Evolutionary conservation across 2,113 vertebrate species (phyloP), one percentile per base, ranked within the genome.

Genomic region (Chaetura pelagica): DNA sequence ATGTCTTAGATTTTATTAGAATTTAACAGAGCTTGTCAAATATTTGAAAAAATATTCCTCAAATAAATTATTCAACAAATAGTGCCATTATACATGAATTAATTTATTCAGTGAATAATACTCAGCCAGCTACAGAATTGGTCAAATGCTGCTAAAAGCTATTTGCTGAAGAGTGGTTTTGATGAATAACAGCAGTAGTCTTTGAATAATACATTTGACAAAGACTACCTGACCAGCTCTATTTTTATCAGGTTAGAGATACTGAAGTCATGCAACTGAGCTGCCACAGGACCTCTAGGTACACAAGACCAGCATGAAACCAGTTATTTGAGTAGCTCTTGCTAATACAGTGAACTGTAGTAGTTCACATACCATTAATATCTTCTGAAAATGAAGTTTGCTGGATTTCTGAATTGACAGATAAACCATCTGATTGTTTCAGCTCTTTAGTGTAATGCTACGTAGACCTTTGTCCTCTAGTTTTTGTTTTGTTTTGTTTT

Each of bases 1-100:
- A 29, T 74, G 15, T 67, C 67, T 91, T 91, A 79, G 59, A 90
- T 90, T 96, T 87, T 88, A 91, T 29, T 88, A 67, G 51, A 88
- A 83, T 89, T 73, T 94, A 95, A 91, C 74, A 46, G 74, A 85
- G 46, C 63, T 87, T 75, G 55, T 91, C 78, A 96, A 91, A 94
- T 80, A 76, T 71, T 95, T 80, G 67, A 79, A 75, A 92, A 54
- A 87, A 80, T 79, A 62, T 80, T 96, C 54, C 32, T 77, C 51
- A 73, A 66, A 83, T 91, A 95, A 94, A 96, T 94, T 96, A 77
- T 93, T 94, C 87, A 96, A 66, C 9, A 55, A 94, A 94, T 90
- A 84, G 76, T 87, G 46, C 46, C 58, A 83, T 89, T 95, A 72
- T 89, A 57, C 48, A n/a, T 81, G 12, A 93, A 92, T 93, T 93